Percentiles rank a stretch among this genome's conserved stretches.
Evolutionary conservation across 2,888 invertebrate genomes (phyloP).

Genomic region (Camptogramma bilineatum): DNA sequence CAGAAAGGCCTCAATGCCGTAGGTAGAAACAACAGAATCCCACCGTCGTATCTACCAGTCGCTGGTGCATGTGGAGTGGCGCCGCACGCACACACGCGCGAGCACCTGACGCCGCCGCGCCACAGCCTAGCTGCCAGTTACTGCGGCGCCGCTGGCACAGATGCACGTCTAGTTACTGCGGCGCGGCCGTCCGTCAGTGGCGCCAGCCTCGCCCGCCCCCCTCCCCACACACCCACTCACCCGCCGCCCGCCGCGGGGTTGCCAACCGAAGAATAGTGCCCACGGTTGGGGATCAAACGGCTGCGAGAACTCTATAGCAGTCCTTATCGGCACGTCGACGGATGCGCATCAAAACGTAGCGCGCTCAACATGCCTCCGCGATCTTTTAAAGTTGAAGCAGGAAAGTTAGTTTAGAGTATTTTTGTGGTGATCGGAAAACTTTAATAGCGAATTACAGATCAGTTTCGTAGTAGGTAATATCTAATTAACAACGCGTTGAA

Average conservation of each 20-base stretch:
- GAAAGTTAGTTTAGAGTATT: background rate
- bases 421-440: no score
- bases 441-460: background rate
- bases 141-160: slow-evolving; percentile 33
- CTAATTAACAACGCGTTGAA: background rate
- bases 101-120: slow-evolving; percentile 78
- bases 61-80: slow-evolving; percentile 58
- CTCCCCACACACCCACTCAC: slow-evolving; percentile 47
- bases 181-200: slow-evolving; percentile 58
- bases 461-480: background rate
- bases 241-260: slow-evolving; percentile 49
- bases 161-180: slow-evolving; percentile 16
- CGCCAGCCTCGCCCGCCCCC: slow-evolving; percentile 65
- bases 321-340: background rate
- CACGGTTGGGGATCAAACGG: slow-evolving; percentile 37
- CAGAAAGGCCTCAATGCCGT: slow-evolving; percentile 18
- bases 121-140: slow-evolving; percentile 24
- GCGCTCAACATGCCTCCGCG: background rate
- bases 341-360: background rate
- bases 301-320: background rate
- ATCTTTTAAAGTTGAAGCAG: background rate
- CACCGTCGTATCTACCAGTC: slow-evolving; percentile 48
- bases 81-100: slow-evolving; percentile 82
- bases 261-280: slow-evolving; percentile 48
- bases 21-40: slow-evolving; percentile 28